Percentiles rank a stretch among this genome's conserved stretches.
phyloP scores from a whole-genome alignment of 1,140 invertebrate genomes.

The Thaumatotibia leucotreta region DNA sequence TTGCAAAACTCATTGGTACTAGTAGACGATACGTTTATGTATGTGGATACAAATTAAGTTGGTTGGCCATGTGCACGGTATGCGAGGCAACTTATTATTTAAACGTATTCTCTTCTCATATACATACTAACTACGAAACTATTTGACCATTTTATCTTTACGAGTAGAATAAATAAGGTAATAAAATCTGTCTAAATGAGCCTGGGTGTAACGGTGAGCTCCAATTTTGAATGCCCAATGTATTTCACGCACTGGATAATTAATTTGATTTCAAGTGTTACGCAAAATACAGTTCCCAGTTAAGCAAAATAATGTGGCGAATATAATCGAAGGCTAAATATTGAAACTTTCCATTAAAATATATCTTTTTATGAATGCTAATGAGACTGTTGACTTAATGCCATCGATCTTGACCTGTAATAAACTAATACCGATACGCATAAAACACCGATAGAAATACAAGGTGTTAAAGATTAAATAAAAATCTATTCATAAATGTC shows the following conservation, averaged over 20 bases:
- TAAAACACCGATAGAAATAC: neutral
- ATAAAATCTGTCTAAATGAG: neutral
- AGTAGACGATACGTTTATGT: no score
- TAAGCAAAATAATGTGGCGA: neutral
- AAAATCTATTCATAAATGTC: neutral
- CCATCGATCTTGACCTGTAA: neutral
- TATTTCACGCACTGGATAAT: neutral
- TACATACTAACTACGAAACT: no score
- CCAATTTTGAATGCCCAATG: neutral
- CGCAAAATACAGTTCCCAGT: neutral
- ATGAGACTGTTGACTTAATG: neutral
- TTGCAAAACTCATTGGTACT: no score
- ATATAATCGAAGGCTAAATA: neutral
- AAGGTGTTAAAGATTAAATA: no score
- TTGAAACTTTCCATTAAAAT: neutral
- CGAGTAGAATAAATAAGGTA: neutral
- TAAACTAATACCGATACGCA: neutral
- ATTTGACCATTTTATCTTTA: neutral
- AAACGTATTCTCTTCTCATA: neutral
- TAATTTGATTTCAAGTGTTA: neutral
- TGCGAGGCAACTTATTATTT: no score
- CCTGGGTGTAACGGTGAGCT: neutral
- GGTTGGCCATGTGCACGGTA: no score
- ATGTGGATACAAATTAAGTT: no score
- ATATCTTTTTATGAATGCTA: neutral